Evolutionary conservation across 1,140 invertebrate species (phyloP).

Genomic region (Aphelenchoides fujianensis): DNA sequence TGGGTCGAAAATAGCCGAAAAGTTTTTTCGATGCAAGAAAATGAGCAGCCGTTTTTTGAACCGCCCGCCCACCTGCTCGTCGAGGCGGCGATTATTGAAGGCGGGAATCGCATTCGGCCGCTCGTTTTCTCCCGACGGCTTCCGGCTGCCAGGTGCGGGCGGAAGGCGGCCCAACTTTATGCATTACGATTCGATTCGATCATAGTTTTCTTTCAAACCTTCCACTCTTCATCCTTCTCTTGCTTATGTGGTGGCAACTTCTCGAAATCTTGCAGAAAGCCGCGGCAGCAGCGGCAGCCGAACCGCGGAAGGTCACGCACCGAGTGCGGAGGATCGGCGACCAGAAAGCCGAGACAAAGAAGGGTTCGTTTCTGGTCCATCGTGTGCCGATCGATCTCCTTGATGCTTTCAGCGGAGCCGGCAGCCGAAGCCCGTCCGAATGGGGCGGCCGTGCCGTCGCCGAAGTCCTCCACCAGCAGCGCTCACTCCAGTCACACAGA

Average conservation of each 20-base stretch:
- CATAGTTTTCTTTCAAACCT: neutral
- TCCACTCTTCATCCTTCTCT: neutral
- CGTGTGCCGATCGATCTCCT: neutral
- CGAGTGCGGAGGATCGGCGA: neutral
- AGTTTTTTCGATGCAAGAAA: neutral
- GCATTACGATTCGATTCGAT: neutral
- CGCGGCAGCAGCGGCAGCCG: neutral
- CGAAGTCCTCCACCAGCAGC: neutral
- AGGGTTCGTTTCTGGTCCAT: constrained; percentile 2
- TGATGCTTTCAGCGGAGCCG: no score
- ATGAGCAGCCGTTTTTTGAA: neutral
- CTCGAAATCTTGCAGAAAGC: constrained; percentile 8
- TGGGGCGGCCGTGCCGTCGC: neutral
- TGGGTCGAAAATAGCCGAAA: neutral
- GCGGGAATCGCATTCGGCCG: neutral
- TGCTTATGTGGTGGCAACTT: neutral
- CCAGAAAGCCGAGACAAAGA: neutral
- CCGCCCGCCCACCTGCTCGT: neutral
- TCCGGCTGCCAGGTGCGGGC: neutral
- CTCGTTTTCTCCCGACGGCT: neutral
- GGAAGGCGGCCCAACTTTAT: neutral
- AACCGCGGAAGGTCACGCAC: neutral
- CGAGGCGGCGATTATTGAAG: constrained; percentile 8
- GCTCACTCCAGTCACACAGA: neutral
- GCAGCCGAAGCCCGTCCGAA: no score